These are phyloP conservation scores for Globia sparganii DNA, from an alignment of 2,888 invertebrate genomes.

Conservation along the genomic window DNA sequence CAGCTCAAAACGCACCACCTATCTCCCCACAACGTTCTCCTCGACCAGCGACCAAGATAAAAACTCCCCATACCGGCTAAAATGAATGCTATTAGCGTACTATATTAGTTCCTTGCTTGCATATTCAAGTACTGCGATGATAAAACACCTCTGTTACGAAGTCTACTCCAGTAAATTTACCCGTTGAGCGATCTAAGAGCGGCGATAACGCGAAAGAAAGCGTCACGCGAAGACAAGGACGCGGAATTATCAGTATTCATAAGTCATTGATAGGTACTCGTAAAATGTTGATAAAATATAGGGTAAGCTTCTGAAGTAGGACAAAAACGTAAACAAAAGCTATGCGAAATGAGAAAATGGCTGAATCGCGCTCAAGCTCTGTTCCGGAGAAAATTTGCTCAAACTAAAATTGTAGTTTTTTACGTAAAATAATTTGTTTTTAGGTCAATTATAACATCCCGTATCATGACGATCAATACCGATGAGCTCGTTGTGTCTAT, in stretches of 20 bases:
- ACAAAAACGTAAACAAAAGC: slow-evolving; percentile 1
- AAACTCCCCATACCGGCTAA: slow-evolving; percentile 42
- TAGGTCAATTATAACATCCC: background rate
- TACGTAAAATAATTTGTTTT: background rate
- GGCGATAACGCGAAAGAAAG: slow-evolving; percentile 75
- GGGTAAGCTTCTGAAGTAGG: background rate
- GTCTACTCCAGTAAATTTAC: slow-evolving; percentile 74
- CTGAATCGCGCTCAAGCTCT: background rate
- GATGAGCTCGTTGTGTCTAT: slow-evolving; percentile 15
- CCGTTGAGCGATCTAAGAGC: slow-evolving; percentile 73
- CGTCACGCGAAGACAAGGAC: slow-evolving; percentile 78
- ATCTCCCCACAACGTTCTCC: background rate
- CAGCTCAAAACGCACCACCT: background rate
- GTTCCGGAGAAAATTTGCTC: background rate
- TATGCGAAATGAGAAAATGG: background rate
- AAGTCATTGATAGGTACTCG: slow-evolving; percentile 71
- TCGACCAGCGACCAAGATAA: slow-evolving; percentile 23
- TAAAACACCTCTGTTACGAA: slow-evolving; percentile 71
- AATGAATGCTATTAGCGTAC: slow-evolving; percentile 54
- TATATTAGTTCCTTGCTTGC: slow-evolving; percentile 49
- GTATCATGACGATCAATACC: slow-evolving; percentile 17
- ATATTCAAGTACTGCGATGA: slow-evolving; percentile 59
- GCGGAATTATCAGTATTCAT: slow-evolving; percentile 77
- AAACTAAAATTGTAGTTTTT: background rate
- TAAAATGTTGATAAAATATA: slow-evolving; percentile 49